phyloP scores from a whole-genome alignment of 2,113 vertebrate species.

The Holacanthus passer region DNA sequence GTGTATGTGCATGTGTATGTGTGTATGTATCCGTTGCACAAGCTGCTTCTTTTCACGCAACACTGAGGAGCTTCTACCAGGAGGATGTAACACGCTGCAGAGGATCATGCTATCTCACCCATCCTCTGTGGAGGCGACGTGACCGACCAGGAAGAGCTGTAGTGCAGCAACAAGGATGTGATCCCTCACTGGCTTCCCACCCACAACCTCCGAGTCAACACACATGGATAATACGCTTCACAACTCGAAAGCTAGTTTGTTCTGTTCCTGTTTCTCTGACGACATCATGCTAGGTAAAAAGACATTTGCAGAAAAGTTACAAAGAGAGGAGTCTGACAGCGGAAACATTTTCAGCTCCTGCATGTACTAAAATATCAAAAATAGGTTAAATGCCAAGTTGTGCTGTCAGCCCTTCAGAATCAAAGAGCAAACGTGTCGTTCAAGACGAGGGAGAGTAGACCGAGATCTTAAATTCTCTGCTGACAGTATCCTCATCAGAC shows the following conservation, averaged over 20 bases:
- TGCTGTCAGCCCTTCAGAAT: neutral
- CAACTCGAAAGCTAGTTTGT: neutral
- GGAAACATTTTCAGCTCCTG: neutral
- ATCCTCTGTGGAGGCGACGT: neutral
- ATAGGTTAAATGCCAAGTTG: neutral
- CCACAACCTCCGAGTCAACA: neutral
- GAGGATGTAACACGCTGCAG: slow-evolving; percentile 2
- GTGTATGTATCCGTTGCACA: slow-evolving; percentile 14
- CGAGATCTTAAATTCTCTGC: neutral
- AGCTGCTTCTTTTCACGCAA: slow-evolving; percentile 48
- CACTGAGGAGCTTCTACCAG: slow-evolving; percentile 14
- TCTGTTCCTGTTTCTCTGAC: neutral
- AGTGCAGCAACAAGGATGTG: neutral
- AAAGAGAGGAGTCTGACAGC: neutral
- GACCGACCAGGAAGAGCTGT: neutral
- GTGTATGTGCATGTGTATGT: too few relatives aligned
- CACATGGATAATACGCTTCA: neutral
- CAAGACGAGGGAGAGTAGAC: neutral
- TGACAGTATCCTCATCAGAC: neutral
- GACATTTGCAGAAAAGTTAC: neutral
- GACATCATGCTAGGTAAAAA: neutral
- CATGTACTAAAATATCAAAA: neutral
- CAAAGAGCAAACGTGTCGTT: neutral
- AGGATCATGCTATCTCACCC: neutral
- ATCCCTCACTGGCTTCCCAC: slow-evolving; percentile 11